A percentile compares a stretch with the other conserved stretches of the same genome.
These are phyloP conservation scores for Microctenopoma stevenorrisi DNA, from an alignment of 2,797 vertebrate species.

Conservation along the genomic window DNA sequence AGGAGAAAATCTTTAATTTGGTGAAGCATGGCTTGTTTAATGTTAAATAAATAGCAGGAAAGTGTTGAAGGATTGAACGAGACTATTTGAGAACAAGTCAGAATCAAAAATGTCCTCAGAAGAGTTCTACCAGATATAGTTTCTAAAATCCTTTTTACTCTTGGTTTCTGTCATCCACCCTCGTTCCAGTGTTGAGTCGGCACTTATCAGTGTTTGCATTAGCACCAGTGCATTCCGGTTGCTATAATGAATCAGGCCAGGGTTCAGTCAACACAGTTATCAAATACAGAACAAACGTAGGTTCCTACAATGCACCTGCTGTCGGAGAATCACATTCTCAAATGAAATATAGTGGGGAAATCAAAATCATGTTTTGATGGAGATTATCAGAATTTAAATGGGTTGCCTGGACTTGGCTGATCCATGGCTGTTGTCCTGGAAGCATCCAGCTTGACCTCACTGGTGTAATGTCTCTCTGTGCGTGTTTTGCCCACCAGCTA, in stretches of 20 bases:
- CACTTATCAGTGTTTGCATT: conserved; percentile 64
- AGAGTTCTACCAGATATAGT: too few relatives aligned
- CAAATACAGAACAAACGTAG: conserved; percentile 68
- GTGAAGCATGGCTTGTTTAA: too few relatives aligned
- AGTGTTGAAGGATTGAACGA: too few relatives aligned
- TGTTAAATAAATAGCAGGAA: too few relatives aligned
- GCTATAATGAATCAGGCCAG: conserved; percentile 21
- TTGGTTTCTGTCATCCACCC: background rate
- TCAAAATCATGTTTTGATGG: background rate
- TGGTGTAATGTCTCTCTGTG: background rate
- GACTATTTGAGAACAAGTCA: too few relatives aligned
- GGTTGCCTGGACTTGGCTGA: too few relatives aligned
- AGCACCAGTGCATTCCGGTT: conserved; percentile 49
- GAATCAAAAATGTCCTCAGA: too few relatives aligned
- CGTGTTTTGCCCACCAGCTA: conserved; percentile 49
- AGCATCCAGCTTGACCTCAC: background rate
- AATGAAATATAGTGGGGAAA: background rate
- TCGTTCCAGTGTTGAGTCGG: background rate
- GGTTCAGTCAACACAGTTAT: conserved; percentile 69
- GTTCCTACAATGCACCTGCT: conserved; percentile 20
- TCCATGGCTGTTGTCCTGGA: background rate
- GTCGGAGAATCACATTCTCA: background rate
- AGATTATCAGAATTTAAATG: too few relatives aligned
- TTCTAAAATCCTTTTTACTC: too few relatives aligned
- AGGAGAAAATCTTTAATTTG: background rate